Conservation (phyloP, 2,113 vertebrate genomes). For the Verasper variegatus region DNA sequence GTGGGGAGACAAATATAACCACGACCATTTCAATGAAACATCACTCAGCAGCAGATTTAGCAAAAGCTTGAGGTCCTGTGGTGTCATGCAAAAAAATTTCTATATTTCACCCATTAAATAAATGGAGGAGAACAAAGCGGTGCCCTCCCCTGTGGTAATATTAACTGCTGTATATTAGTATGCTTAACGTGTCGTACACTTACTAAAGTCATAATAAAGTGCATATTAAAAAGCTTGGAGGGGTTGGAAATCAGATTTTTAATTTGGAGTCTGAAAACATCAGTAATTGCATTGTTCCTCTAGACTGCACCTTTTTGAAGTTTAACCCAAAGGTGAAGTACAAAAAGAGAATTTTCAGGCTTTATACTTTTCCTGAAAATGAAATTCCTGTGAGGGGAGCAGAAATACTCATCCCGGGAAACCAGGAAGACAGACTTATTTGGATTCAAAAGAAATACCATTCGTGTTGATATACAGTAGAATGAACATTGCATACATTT, state of each 20-base stretch:
- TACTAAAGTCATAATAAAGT: neutral
- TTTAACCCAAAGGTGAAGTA: neutral
- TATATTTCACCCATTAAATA: neutral
- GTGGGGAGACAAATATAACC: neutral
- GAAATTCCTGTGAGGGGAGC: too few relatives aligned
- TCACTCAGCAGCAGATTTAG: constrained; percentile 11
- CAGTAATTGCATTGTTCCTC: neutral
- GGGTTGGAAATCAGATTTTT: neutral
- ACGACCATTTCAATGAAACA: constrained; percentile 23
- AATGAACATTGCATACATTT: neutral
- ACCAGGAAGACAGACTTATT: too few relatives aligned
- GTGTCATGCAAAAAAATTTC: neutral
- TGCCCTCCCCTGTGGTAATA: neutral
- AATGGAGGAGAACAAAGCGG: constrained; percentile 21
- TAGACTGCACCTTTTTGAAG: constrained; percentile 6
- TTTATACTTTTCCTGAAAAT: too few relatives aligned
- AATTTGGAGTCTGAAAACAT: neutral
- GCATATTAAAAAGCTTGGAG: neutral
- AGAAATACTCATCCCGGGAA: too few relatives aligned
- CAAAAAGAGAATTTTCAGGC: neutral
- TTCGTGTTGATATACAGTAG: neutral
- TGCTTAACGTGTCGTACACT: neutral
- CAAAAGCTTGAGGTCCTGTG: neutral
- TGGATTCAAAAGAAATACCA: too few relatives aligned
- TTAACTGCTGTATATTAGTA: neutral